Evolutionary conservation across 2,113 vertebrate genomes (phyloP), one percentile per base, ranked within the genome.

Genomic region (Eolophus roseicapilla): DNA sequence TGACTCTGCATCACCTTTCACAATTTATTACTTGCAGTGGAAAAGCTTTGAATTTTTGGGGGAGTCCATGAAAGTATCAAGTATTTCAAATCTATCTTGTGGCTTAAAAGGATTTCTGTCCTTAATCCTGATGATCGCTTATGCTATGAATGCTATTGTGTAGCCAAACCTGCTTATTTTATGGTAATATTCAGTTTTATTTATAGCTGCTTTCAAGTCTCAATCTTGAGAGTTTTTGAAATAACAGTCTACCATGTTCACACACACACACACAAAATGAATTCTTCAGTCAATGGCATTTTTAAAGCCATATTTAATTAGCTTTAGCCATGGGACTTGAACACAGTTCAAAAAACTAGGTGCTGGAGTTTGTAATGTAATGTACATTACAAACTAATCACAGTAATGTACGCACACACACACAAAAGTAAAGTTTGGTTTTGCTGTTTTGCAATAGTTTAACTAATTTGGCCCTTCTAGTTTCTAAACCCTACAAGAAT

Each of bases 1-100:
- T 86, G 88, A 86, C 89, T 96, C 92, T 60, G 60, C 94, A 96
- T 93, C 93, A 97, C 95, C 95, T 97, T 92, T 94, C 67, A 35
- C 11, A 12, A 92, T 97, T 97, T 97, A 97, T 95, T 87, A 68
- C 94, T 94, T 29, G 63, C 37, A 69, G 44, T 44, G 33, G 70
- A 95, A 92, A 86, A 89, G 93, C 91, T 96, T 96, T 95, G 95
- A 90, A 80, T 95, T 95, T 96, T 88, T 39, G 16, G 29, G 55
- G 92, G 90, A 94, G 91, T 95, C 92, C 75, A 43, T 4, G 20
- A 86, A 86, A 88, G 80, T 83, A 92, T 84, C 53, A 88, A 84
- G 81, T 86, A 88, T 92, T 95, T 75, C 28, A 91, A 9, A 89
- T 93, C 92, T 90, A 82, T 92, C 95, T 96, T 88, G 80, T 93